Evolutionary conservation across 2,888 invertebrate species (phyloP).

Genomic region (Oeneis ivallda): DNA sequence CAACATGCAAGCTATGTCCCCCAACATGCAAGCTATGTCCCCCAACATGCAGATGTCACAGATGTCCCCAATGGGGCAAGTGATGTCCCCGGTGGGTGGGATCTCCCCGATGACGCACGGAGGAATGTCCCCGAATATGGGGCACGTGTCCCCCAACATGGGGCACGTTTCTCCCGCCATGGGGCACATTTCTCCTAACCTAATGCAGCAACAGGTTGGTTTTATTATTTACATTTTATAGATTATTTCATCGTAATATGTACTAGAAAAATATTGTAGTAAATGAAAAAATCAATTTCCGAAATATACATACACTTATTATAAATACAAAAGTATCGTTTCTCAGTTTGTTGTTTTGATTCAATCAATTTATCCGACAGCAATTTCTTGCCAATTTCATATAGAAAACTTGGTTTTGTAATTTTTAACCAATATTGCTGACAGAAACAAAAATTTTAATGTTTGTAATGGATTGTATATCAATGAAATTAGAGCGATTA

Average conservation of each 20-base stretch:
- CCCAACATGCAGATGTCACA: conserved; percentile 43
- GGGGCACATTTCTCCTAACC: conserved; percentile 29
- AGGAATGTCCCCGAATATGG: conserved; percentile 20
- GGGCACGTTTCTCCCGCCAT: conserved; percentile 27
- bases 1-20: conserved; percentile 32
- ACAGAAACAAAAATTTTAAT: too few species aligned
- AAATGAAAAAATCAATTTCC: too few species aligned
- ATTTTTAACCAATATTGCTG: too few species aligned
- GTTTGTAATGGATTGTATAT: too few species aligned
- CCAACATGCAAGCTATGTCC: conserved; percentile 33
- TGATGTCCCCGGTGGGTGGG: conserved; percentile 40
- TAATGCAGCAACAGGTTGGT: conserved; percentile 22
- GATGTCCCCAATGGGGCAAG: conserved; percentile 40
- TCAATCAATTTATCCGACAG: too few species aligned
- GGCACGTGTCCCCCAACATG: conserved; percentile 13
- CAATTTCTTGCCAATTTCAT: too few species aligned
- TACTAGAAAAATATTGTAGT: too few species aligned
- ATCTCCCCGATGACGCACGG: conserved; percentile 41
- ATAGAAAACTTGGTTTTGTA: too few species aligned
- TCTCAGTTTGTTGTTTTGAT: too few species aligned
- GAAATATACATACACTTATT: too few species aligned
- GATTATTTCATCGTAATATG: not conserved
- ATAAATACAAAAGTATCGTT: too few species aligned
- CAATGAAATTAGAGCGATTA: too few species aligned
- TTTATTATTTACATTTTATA: not conserved